These are phyloP conservation scores for Eulemur mongoz DNA, from an alignment of 2,797 vertebrate genomes.

Conservation along the genomic window DNA sequence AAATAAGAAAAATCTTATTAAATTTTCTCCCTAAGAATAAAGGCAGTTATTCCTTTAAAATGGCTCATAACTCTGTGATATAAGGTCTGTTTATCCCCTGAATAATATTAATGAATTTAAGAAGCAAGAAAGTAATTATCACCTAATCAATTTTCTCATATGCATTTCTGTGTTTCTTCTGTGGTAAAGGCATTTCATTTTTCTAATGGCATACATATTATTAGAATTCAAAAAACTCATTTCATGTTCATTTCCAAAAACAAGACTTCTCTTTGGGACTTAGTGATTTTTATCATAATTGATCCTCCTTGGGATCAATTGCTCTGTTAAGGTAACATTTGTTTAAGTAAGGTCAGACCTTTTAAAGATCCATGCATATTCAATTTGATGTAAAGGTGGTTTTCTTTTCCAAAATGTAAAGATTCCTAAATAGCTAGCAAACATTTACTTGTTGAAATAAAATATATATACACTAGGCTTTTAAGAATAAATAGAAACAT, in stretches of 20 bases:
- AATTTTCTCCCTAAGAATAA: conserved; percentile 25
- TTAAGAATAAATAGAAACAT: conserved; percentile 63
- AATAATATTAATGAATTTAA: conserved; percentile 55
- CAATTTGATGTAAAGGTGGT: conserved; percentile 59
- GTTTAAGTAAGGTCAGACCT: conserved; percentile 55
- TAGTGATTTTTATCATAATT: conserved; percentile 66
- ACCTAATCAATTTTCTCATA: conserved; percentile 45
- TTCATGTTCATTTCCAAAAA: conserved; percentile 60
- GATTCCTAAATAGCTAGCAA: conserved; percentile 73
- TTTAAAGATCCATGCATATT: conserved; percentile 66
- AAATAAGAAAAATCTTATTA: conserved; percentile 44
- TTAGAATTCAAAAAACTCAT: conserved; percentile 55
- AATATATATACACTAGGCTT: conserved; percentile 72
- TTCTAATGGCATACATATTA: conserved; percentile 56
- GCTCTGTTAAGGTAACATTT: conserved; percentile 68
- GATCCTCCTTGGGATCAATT: conserved; percentile 55
- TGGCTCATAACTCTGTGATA: background rate
- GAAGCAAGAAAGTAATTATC: conserved; percentile 47
- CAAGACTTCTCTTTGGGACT: conserved; percentile 34
- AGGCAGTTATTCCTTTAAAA: background rate
- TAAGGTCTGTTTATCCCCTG: conserved; percentile 31
- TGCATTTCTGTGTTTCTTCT: conserved; percentile 40
- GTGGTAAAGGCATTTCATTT: conserved; percentile 40
- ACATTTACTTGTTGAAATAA: conserved; percentile 77
- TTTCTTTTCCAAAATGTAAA: conserved; percentile 69